Conservation (phyloP, 2,888 invertebrate species). For the Dasysyrphus albostriatus region DNA sequence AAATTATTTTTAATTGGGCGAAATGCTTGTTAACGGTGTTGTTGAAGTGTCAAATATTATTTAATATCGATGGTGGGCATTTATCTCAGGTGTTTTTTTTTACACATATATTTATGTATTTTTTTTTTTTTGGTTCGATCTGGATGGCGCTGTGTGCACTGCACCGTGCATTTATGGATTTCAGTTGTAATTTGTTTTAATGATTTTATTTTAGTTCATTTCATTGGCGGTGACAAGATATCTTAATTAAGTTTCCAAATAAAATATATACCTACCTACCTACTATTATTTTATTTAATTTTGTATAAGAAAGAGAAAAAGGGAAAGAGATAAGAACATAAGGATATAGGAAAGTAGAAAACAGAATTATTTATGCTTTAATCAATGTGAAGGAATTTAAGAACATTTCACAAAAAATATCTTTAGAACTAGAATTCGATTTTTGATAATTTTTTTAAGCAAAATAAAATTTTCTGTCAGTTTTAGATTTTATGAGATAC, state of each 20-base stretch:
- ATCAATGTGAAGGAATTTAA: neutral
- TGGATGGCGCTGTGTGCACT: conserved; percentile 15
- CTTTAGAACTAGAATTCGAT: no score
- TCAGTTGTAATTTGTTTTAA: conserved; percentile 73
- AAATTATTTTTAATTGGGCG: conserved; percentile 76
- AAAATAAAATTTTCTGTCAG: no score
- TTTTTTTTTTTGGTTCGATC: conserved; percentile 9
- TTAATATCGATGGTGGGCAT: conserved; percentile 75
- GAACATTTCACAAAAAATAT: neutral
- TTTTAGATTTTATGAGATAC: no score
- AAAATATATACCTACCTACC: neutral
- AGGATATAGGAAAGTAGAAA: neutral
- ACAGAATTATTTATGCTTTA: neutral
- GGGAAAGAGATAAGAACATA: neutral
- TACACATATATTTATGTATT: neutral
- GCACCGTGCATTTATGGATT: conserved; percentile 62
- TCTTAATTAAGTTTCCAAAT: conserved; percentile 67
- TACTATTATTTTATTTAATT: neutral
- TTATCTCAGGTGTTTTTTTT: conserved; percentile 58
- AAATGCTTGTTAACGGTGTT: conserved; percentile 76
- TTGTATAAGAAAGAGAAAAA: neutral
- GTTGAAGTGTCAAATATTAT: conserved; percentile 76
- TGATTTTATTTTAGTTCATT: conserved; percentile 65
- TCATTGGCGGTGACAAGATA: conserved; percentile 63
- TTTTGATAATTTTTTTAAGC: no score